Evolutionary conservation across 2,888 invertebrate species (phyloP), one percentile per base, ranked within the genome.

Genomic region (Prenolepis imparis): DNA sequence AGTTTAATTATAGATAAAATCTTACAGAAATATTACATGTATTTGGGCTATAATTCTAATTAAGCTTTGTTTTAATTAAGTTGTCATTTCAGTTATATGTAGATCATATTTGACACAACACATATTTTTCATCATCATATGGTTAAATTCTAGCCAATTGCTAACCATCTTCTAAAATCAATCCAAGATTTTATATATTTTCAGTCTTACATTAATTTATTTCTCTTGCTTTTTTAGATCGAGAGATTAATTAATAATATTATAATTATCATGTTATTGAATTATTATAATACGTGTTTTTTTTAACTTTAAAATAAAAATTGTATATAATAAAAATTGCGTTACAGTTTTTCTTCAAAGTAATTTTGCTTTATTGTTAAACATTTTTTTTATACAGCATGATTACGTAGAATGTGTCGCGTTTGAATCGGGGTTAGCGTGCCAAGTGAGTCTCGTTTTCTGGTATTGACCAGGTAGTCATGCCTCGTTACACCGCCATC

Each of bases 371-470:
- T 73, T 73, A 73, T 59, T 59, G 32, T 57, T 78, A 21, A 21
- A 78, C 18, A 59, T 9, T 28, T 77, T 78, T 74, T 18, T 44
- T 80, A n/a, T 18, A 15, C 8, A 66, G 41, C 73, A 72, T 36
- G 44, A 73, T 28, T 78, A 70, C 70, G 70, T 83, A 72, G 77
- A 57, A 88, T 77, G 0, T n/a, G 59, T 80, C 41, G 72, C 70
- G 64, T 80, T 55, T 52, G 82, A 89, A 93, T 91, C 88, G 93
- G 85, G 93, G 93, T 93, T 93, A 93, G 92, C 92, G 92, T 93
- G 92, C 92, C 93, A 91, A 85, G 87, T 84, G 85, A 89, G 82
- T 88, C 86, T 85, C 84, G 83, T 91, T 91, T 90, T 84, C 89
- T 84, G 86, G 88, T 92, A 92, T 92, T 91, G 92, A 92, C 88